Percentiles rank a stretch among this genome's conserved stretches.
phyloP scores from a whole-genome alignment of 1,140 invertebrate genomes.

The Helicoverpa armigera region DNA sequence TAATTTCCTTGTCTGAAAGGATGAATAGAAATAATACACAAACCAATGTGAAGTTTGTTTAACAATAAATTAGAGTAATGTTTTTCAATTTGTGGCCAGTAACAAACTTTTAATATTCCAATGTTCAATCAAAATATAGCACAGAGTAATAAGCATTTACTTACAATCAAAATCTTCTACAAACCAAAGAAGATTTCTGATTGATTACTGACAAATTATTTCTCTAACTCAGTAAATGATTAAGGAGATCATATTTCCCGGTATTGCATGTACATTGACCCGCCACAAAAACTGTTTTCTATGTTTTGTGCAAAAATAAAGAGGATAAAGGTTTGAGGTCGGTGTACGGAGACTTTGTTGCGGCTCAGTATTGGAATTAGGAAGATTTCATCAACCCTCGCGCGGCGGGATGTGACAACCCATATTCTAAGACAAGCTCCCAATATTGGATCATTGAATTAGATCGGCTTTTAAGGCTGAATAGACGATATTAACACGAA shows the following conservation, averaged over 20 bases:
- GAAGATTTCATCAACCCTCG: conserved; percentile 9
- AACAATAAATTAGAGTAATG: too few species aligned
- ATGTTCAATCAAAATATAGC: too few species aligned
- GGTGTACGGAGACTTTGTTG: conserved; percentile 23
- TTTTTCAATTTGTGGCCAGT: neutral
- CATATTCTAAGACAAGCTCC: neutral
- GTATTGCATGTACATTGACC: neutral
- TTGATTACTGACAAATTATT: neutral
- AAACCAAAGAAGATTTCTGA: neutral
- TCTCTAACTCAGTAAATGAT: neutral
- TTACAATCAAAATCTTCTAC: neutral
- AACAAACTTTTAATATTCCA: neutral
- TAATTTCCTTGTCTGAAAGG: too few species aligned
- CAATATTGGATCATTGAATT: neutral
- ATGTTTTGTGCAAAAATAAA: conserved; percentile 28
- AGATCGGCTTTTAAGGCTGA: neutral
- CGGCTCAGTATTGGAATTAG: conserved; percentile 27
- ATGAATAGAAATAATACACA: too few species aligned
- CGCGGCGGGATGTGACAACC: neutral
- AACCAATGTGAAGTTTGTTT: too few species aligned
- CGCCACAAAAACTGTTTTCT: conserved; percentile 10
- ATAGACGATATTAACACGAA: too few species aligned
- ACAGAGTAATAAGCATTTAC: too few species aligned
- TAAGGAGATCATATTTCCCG: neutral
- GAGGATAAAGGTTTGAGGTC: conserved; percentile 40